Base-by-base conservation (phyloP, 2,113 vertebrate species). In the Sylvia atricapilla region DNA sequence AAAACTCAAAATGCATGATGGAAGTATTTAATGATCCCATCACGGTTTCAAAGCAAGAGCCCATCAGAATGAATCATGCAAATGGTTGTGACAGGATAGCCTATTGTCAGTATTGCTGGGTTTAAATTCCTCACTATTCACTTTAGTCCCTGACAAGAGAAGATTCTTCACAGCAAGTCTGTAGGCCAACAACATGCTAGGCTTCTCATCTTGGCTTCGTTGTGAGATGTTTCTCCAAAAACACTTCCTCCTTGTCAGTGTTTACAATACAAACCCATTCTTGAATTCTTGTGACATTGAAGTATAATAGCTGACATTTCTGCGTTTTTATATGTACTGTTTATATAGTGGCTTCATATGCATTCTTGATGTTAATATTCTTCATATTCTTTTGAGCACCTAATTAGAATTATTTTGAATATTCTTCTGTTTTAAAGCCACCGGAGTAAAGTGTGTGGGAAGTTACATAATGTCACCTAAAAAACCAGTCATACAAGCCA, bases 391-490 rank as follows among this genome's bases (percentile, higher is more conserved):
- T 87, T 95, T 72, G 24, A 92, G 15, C 79, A 53, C n/a, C 58
- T 74, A 82, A 83, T 89, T 69, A 47, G 62, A 95, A 83, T 79
- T 53, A 89, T 91, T 91, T 90, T n/a, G 81, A 92, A 47, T 76
- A 31, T 44, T 74, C 11, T 10, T 75, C 76, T 20, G 75, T 41
- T 92, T 92, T 67, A 78, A 47, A 92, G 84, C n/a, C 85, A 43
- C 50, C 50, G 74, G 83, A 62, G 47, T 73, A 46, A 92, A 84
- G 31, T 43, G 27, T 20, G 17, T 55, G 25, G 43, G 24, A 70
- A 79, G 58, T 87, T 94, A 88, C 63, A 68, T 91, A 90, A 83
- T 87, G 67, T 49, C 79, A 70, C 52, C 62, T 77, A 39, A 92
- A 90, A 72, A 79, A 85, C 0, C 0, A 75, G 21, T 37, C 11